A percentile compares a stretch with the other conserved stretches of the same genome.
phyloP scores from a whole-genome alignment of 2,113 vertebrate species.

The Prunella himalayana region DNA sequence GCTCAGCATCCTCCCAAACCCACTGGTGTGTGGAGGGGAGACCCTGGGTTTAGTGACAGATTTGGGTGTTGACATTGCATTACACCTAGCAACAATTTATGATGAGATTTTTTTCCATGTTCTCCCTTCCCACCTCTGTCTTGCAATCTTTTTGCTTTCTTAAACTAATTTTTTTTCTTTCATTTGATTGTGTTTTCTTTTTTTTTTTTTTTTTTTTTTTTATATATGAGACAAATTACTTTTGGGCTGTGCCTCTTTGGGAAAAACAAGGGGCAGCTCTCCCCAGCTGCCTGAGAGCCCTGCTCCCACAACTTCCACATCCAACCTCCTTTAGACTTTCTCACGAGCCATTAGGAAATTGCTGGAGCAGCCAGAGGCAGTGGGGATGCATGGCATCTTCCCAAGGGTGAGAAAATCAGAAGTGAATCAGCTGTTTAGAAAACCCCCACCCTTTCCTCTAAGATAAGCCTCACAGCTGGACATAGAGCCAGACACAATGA shows the following conservation, averaged over 20 bases:
- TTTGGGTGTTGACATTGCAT: neutral
- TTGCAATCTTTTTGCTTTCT: neutral
- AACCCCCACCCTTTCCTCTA: slow-evolving; percentile 40
- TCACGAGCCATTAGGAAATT: neutral
- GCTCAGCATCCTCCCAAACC: neutral
- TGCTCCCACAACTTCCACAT: neutral
- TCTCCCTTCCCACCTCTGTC: neutral
- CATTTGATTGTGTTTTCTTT: neutral
- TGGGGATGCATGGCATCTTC: neutral
- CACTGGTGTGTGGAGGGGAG: rapidly evolving
- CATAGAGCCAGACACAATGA: neutral
- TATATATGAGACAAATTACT: neutral
- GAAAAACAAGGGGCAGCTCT: neutral
- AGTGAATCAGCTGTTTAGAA: neutral
- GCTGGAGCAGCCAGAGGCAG: neutral
- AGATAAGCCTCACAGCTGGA: neutral
- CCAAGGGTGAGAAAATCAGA: neutral
- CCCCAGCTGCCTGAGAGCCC: neutral
- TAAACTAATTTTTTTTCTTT: neutral
- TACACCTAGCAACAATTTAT: neutral
- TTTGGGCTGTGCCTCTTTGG: neutral
- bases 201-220: neutral
- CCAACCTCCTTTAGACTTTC: neutral
- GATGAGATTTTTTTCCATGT: neutral
- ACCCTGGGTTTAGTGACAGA: neutral